These are phyloP conservation scores for Clusia tigrina DNA, from an alignment of 2,888 invertebrate species.

Conservation along the genomic window DNA sequence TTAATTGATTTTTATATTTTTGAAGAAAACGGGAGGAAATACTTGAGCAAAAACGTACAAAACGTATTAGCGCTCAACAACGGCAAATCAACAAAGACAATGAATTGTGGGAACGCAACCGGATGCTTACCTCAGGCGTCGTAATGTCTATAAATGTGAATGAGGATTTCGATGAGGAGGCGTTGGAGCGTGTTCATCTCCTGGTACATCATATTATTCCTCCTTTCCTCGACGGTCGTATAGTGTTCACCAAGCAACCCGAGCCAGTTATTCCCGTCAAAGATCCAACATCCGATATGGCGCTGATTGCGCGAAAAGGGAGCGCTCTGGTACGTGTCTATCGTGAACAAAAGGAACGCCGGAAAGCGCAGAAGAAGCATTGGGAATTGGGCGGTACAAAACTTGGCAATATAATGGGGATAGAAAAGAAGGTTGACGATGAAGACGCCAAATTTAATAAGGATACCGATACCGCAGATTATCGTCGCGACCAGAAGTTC, in stretches of 20 bases:
- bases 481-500: slow-evolving; percentile 94
- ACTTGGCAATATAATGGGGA: slow-evolving; percentile 91
- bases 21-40: slow-evolving; percentile 88
- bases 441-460: slow-evolving; percentile 73
- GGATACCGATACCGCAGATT: slow-evolving; percentile 80
- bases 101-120: slow-evolving; percentile 97
- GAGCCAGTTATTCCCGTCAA: slow-evolving; percentile 97
- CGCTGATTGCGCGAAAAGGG: slow-evolving; percentile 92
- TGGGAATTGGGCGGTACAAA: slow-evolving; percentile 98
- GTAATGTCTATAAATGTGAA: slow-evolving; percentile 87
- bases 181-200: slow-evolving; percentile 92
- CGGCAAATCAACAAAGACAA: slow-evolving; percentile 98
- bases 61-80: slow-evolving; percentile 93
- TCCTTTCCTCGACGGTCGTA: slow-evolving; percentile 97
- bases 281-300: slow-evolving; percentile 98
- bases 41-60: slow-evolving; percentile 86
- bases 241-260: slow-evolving; percentile 98
- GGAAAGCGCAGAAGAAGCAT: slow-evolving; percentile 96
- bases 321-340: slow-evolving; percentile 88
- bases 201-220: slow-evolving; percentile 98
- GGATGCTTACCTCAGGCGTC: slow-evolving; percentile 95
- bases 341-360: slow-evolving; percentile 95
- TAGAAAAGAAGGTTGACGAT: slow-evolving; percentile 81
- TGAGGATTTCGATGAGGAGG: slow-evolving; percentile 96
- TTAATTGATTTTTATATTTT: too few species aligned